phyloP scores from a whole-genome alignment of 1,140 invertebrate species.

The Battus philenor region DNA sequence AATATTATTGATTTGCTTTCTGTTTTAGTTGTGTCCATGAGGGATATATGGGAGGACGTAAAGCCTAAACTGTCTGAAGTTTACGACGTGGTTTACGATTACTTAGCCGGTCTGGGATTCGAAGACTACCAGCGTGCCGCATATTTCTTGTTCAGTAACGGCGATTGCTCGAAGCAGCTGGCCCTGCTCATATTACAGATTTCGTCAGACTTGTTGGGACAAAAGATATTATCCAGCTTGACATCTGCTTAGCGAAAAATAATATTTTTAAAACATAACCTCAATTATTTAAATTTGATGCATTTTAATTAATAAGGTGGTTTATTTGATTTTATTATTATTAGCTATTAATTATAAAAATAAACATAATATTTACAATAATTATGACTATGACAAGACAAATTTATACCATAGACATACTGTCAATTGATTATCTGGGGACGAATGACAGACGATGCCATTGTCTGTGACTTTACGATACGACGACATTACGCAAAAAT shows the following conservation, averaged over 20 bases:
- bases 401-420: too few relatives aligned
- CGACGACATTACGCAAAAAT: too few relatives aligned
- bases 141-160: conserved; percentile 37
- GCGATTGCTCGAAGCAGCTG: conserved; percentile 27
- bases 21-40: conserved; percentile 56
- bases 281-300: too few relatives aligned
- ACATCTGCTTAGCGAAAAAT: conserved; percentile 23
- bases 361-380: too few relatives aligned
- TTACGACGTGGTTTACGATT: conserved; percentile 61
- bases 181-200: conserved; percentile 46
- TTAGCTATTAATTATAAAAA: too few relatives aligned
- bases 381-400: too few relatives aligned
- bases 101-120: conserved; percentile 53
- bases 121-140: conserved; percentile 52
- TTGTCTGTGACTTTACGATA: too few relatives aligned
- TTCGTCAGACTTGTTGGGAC: conserved; percentile 42
- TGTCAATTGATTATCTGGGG: too few relatives aligned
- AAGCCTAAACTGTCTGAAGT: conserved; percentile 46
- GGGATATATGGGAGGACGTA: conserved; percentile 56
- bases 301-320: too few relatives aligned
- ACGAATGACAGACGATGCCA: too few relatives aligned
- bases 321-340: conserved; percentile 9
- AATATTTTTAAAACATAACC: too few relatives aligned
- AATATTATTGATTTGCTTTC: too few relatives aligned
- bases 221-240: conserved; percentile 48